phyloP scores from a whole-genome alignment of 2,113 vertebrate genomes.

The Eleginops maclovinus region DNA sequence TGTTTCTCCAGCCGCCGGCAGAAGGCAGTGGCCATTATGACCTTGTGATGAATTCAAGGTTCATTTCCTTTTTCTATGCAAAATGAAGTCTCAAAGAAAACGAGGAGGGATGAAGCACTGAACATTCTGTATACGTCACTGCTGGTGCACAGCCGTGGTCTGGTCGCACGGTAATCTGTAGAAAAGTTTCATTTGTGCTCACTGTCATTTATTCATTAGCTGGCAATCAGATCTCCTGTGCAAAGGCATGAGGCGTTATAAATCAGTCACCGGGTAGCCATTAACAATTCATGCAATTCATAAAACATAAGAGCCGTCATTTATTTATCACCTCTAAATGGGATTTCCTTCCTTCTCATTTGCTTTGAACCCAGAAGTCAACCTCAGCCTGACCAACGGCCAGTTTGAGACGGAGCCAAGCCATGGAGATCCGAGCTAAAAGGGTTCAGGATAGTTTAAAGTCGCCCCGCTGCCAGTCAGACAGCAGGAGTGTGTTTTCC shows the following conservation, averaged over 20 bases:
- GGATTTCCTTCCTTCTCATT: conserved; percentile 78
- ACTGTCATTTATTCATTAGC: conserved; percentile 95
- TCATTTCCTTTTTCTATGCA: conserved; percentile 46
- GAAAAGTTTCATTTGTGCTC: conserved; percentile 88
- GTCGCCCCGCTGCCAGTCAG: not conserved
- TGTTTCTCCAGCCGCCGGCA: conserved; percentile 64
- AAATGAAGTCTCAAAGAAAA: conserved; percentile 25
- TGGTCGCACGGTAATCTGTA: conserved; percentile 79
- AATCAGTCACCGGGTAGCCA: conserved; percentile 87
- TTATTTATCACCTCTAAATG: conserved; percentile 86
- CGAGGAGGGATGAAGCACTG: not conserved
- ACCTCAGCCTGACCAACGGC: conserved; percentile 44
- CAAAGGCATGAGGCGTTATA: conserved; percentile 87
- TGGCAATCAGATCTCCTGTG: conserved; percentile 83
- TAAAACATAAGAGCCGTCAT: conserved; percentile 88
- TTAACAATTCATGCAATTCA: conserved; percentile 95
- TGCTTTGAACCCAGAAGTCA: conserved; percentile 48
- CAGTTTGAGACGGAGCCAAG: conserved; percentile 57
- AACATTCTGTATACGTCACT: not conserved
- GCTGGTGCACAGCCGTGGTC: conserved; percentile 16
- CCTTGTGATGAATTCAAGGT: conserved; percentile 70
- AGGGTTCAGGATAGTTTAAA: not conserved
- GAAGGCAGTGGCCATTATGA: conserved; percentile 64
- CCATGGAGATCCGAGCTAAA: conserved; percentile 28
- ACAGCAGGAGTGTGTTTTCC: not conserved